phyloP scores from a whole-genome alignment of 2,888 invertebrate species.

The Shargacucullia verbasci region DNA sequence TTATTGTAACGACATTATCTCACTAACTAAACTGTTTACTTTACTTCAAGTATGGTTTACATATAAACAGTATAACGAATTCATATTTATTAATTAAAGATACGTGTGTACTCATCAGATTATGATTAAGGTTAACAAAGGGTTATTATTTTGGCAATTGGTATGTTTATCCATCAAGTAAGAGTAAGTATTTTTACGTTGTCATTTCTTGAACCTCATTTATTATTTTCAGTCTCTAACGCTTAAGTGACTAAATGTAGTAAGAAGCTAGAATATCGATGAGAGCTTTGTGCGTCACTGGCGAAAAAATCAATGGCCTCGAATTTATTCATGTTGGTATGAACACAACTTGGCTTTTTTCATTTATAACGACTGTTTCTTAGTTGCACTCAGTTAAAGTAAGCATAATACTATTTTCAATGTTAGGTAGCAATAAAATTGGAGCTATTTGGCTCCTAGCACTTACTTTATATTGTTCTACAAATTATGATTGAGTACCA shows the following conservation, averaged over 20 bases:
- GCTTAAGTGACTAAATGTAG: constrained; percentile 27
- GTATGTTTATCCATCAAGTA: constrained; percentile 8
- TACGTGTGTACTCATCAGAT: constrained; percentile 18
- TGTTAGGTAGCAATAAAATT: no score
- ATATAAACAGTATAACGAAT: no score
- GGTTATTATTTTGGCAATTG: constrained; percentile 26
- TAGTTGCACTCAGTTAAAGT: no score
- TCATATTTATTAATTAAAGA: no score
- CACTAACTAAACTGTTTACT: no score
- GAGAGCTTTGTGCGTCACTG: constrained; percentile 43
- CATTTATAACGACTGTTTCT: no score
- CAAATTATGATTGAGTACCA: constrained; percentile 12
- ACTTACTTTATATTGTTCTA: neutral
- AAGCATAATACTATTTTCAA: no score
- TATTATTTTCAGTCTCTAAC: neutral
- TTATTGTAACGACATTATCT: no score
- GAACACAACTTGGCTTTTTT: neutral
- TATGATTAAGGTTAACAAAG: constrained; percentile 33
- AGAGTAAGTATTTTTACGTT: constrained; percentile 1
- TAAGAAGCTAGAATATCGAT: constrained; percentile 31
- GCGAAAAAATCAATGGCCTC: constrained; percentile 37
- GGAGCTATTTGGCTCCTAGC: no score
- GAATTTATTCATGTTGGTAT: constrained; percentile 21
- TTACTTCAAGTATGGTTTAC: no score
- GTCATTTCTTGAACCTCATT: constrained; percentile 3